A percentile compares a stretch with the other conserved stretches of the same genome.
Conservation (phyloP, 2,888 invertebrate species). For the Dorcus hopei region DNA sequence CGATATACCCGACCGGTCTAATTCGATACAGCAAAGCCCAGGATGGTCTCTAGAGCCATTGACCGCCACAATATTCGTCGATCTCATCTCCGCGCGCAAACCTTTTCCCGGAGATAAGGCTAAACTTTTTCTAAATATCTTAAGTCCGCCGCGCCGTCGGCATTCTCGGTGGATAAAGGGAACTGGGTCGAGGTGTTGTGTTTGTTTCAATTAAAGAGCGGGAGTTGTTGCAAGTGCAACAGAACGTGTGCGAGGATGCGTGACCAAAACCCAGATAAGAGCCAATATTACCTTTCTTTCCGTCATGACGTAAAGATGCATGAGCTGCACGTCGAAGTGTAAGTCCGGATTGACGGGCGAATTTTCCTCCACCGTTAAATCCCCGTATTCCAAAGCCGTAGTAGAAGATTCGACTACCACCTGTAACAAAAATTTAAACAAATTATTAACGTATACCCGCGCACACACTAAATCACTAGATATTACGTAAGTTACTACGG, state of each 20-base stretch:
- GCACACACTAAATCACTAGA: no score
- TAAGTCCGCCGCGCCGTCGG: no score
- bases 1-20: constrained; percentile 15
- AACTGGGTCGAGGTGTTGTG: constrained; percentile 13
- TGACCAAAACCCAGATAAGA: constrained; percentile 4
- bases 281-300: constrained; percentile 62
- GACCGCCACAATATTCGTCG: no score
- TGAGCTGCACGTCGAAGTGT: constrained; percentile 84
- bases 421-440: constrained; percentile 47
- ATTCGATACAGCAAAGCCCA: constrained; percentile 9
- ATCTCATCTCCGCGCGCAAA: no score
- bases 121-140: no score
- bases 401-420: constrained; percentile 85
- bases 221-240: constrained; percentile 3
- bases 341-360: constrained; percentile 85
- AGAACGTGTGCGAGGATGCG: constrained; percentile 18
- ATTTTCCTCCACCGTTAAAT: constrained; percentile 78
- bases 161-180: background rate
- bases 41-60: no score
- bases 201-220: constrained; percentile 19
- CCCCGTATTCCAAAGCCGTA: constrained; percentile 86
- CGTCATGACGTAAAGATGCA: constrained; percentile 94
- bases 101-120: no score
- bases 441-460: background rate
- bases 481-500: no score